phyloP scores from a whole-genome alignment of 2,797 vertebrate genomes.

The Sciurus vulgaris region DNA sequence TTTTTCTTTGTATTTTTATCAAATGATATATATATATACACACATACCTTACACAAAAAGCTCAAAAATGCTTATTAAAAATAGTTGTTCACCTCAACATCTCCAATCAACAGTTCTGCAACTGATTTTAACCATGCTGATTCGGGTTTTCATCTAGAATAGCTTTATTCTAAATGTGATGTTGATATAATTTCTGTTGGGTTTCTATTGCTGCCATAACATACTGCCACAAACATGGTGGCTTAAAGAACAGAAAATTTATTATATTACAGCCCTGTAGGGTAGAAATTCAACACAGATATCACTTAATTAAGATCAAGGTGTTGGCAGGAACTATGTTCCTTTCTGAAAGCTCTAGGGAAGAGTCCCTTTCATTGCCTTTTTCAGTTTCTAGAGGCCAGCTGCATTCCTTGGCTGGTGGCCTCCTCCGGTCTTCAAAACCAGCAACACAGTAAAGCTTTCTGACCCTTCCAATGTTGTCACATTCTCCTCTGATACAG shows the following conservation, averaged over 20 bases:
- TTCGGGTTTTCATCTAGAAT: background rate
- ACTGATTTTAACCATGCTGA: slow-evolving; percentile 26
- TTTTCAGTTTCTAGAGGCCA: slow-evolving; percentile 16
- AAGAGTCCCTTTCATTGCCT: background rate
- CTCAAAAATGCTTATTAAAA: slow-evolving; percentile 24
- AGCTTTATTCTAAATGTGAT: slow-evolving; percentile 5
- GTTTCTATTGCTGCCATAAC: background rate
- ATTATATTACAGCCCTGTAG: background rate
- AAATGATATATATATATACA: background rate
- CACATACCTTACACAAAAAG: background rate
- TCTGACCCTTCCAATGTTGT: background rate
- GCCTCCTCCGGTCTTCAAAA: background rate
- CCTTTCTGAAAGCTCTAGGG: background rate
- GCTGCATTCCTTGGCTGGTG: background rate
- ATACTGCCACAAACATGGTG: slow-evolving; percentile 6
- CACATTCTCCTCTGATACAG: background rate
- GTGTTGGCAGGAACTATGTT: background rate
- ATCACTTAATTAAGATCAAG: background rate
- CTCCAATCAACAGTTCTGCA: background rate
- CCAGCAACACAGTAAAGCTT: background rate
- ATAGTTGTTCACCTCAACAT: background rate
- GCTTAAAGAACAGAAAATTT: background rate
- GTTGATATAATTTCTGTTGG: background rate
- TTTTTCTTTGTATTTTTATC: background rate
- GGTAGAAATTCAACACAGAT: background rate